These are phyloP conservation scores for Neodontobutis hainanensis DNA, from an alignment of 2,113 vertebrate genomes.

Conservation along the genomic window DNA sequence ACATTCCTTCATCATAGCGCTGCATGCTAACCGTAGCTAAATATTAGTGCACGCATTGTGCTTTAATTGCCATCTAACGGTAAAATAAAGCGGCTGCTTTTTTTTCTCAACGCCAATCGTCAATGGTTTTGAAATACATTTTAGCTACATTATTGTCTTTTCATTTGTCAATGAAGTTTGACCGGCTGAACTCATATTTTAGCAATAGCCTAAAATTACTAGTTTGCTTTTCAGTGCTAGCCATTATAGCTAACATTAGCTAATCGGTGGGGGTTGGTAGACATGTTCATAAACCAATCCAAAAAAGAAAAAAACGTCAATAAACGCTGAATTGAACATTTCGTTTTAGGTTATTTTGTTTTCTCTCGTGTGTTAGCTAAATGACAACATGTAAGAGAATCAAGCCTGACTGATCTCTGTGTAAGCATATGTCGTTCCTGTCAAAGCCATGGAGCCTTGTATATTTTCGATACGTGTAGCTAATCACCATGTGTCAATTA, in stretches of 20 bases:
- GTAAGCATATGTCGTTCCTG: not conserved
- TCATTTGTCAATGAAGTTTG: slow-evolving; percentile 14
- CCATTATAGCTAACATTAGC: slow-evolving; percentile 40
- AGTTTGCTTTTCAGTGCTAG: slow-evolving; percentile 37
- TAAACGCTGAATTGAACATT: too few species aligned
- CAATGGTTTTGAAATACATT: not conserved
- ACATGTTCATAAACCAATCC: not conserved
- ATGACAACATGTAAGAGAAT: not conserved
- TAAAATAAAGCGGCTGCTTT: not conserved
- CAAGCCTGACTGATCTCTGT: not conserved
- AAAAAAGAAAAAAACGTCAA: not conserved
- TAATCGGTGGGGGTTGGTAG: slow-evolving; percentile 34
- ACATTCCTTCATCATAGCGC: slow-evolving; percentile 57
- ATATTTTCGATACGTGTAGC: not conserved
- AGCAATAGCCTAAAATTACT: slow-evolving; percentile 33
- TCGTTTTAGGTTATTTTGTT: too few species aligned
- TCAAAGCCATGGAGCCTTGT: slow-evolving; percentile 26
- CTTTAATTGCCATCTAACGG: not conserved
- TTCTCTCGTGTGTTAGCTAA: too few species aligned
- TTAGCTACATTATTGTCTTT: not conserved
- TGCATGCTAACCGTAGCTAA: slow-evolving; percentile 54
- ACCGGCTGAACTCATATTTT: slow-evolving; percentile 2
- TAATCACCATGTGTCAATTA: not conserved
- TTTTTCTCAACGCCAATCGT: too few species aligned
- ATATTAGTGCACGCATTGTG: not conserved